Conservation (phyloP, 2,888 invertebrate species). For the Malthinus seriepunctatus region DNA sequence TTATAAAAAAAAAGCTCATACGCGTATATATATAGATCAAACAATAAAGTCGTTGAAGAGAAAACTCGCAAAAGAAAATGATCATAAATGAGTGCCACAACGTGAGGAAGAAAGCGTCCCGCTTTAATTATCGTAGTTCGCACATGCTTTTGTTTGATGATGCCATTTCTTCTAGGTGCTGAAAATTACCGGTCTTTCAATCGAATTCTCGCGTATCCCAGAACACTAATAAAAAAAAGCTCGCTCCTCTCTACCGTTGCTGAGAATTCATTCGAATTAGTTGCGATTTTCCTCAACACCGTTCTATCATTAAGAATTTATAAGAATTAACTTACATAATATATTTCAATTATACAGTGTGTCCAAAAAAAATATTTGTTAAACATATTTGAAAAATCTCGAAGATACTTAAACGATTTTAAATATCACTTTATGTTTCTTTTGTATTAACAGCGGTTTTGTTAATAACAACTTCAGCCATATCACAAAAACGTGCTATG, state of each 20-base stretch:
- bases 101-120: slow-evolving; percentile 34
- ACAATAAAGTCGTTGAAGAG: slow-evolving; percentile 16
- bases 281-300: slow-evolving; percentile 30
- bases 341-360: too few relatives aligned
- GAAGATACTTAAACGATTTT: too few relatives aligned
- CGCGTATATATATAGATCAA: slow-evolving; percentile 16
- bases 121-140: slow-evolving; percentile 50
- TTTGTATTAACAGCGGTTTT: too few relatives aligned
- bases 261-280: slow-evolving; percentile 41
- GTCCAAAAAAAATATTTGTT: too few relatives aligned
- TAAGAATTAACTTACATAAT: neutral
- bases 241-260: slow-evolving; percentile 24
- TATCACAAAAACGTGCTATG: too few relatives aligned
- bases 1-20: slow-evolving; percentile 22
- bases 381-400: too few relatives aligned
- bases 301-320: slow-evolving; percentile 22
- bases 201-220: slow-evolving; percentile 39
- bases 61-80: slow-evolving; percentile 27
- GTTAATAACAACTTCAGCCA: too few relatives aligned
- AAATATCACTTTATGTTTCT: too few relatives aligned
- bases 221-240: slow-evolving; percentile 39
- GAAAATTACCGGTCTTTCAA: slow-evolving; percentile 37
- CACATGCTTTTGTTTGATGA: slow-evolving; percentile 50
- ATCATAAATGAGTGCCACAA: slow-evolving; percentile 25
- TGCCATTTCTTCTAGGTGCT: slow-evolving; percentile 43